Conservation (phyloP, 2,797 vertebrate species). For the Benthosema pterotum region DNA sequence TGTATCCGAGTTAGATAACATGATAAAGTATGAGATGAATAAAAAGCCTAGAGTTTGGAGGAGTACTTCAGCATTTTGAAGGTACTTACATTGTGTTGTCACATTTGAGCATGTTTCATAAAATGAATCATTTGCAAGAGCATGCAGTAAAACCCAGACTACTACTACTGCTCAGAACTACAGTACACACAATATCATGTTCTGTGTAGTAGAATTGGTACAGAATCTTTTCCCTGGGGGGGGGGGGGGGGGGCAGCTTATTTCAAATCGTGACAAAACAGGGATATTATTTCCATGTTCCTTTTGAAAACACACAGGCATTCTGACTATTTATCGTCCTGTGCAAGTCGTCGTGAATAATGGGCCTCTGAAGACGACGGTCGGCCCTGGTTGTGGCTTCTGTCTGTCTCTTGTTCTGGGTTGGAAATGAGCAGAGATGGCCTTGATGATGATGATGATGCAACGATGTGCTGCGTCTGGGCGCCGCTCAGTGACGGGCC, state of each 20-base stretch:
- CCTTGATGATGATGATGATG: constrained; percentile 59
- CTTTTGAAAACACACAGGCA: constrained; percentile 45
- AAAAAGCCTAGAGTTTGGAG: no score
- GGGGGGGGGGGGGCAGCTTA: no score
- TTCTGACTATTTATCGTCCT: constrained; percentile 56
- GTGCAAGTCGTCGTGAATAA: constrained; percentile 62
- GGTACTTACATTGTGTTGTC: background rate
- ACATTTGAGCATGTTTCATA: constrained; percentile 17
- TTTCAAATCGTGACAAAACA: constrained; percentile 53
- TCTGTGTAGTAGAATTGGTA: constrained; percentile 25
- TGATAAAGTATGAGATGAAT: no score
- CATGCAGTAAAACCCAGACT: constrained; percentile 26
- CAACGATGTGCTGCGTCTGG: constrained; percentile 36
- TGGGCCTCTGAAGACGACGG: constrained; percentile 46
- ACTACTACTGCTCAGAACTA: constrained; percentile 11
- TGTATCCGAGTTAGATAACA: background rate
- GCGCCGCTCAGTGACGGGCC: constrained; percentile 37
- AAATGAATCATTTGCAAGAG: constrained; percentile 31
- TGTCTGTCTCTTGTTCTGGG: constrained; percentile 25
- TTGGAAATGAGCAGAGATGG: constrained; percentile 41
- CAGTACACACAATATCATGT: background rate
- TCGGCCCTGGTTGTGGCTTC: constrained; percentile 42
- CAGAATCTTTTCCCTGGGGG: no score
- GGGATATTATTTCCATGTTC: constrained; percentile 54
- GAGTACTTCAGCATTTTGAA: no score